Base-by-base conservation (phyloP, 1,140 invertebrate genomes). In the Panulirus ornatus region DNA sequence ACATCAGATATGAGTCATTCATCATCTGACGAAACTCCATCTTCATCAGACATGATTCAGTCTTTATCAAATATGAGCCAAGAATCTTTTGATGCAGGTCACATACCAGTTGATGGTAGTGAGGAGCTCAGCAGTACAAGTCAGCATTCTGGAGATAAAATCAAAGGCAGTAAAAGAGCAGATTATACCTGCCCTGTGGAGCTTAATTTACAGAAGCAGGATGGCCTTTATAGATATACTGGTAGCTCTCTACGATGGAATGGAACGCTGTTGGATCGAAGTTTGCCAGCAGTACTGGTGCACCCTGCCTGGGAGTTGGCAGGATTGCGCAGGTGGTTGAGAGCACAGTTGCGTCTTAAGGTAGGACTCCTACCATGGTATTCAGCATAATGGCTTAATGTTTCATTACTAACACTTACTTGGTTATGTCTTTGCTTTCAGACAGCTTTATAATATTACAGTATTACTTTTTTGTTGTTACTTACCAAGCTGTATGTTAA, bases 231-330 rank as follows among this genome's bases (percentile, higher is more conserved):
- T 42, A 83, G 34, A 58, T 89, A 51, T 44, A 63, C 66, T 16
- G 86, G 63, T 54, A 66, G 86, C 34, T 88, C 82, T 78, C 73
- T 42, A 6, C 76, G 86, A 0, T 82, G 78, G 86, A 88, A 88
- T 71, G 88, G 78, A 42, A 54, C 79, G 16, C 22, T 71, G 2
- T 58, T 73, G 51, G 88, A 89, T 6, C n/a, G 71, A 58, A 81
- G 63, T 58, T 36, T 89, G 34, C 88, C 88, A 30, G 78, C 78
- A 22, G 88, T 89, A 27, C 70, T 89, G 44, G 79, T 83, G 2
- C 88, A 89, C 40, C 88, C 88, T 63, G 36, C 88, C 8, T 89
- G 88, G 88, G 88, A 89, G 58, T 42, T 89, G 81, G 42, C 88
- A 71, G 79, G 88, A 27, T 44, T 89, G 9, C 44, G 79, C 22